Percentiles rank a stretch among this genome's conserved stretches.
Evolutionary conservation across 2,113 vertebrate species (phyloP).

Genomic region (Barnardius zonarius): DNA sequence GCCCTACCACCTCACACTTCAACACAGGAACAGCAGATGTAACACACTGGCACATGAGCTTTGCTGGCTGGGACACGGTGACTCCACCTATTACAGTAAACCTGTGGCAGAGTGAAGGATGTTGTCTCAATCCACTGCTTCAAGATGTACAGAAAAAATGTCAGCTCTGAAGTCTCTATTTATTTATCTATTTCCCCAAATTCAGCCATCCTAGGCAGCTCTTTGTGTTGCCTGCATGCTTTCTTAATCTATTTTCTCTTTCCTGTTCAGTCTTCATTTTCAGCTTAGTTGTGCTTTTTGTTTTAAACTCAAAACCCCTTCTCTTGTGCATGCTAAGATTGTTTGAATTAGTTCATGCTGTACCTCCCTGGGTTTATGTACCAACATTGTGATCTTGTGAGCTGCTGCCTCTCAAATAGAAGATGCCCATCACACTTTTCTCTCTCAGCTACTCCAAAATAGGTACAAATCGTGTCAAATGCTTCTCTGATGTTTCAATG

Average conservation of each 20-base stretch:
- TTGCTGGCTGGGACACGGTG: background rate
- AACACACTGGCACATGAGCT: fast-evolving
- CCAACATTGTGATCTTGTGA: background rate
- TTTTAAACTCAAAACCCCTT: background rate
- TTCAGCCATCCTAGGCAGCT: background rate
- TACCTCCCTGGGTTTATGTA: background rate
- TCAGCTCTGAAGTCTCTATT: background rate
- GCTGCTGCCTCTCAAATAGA: background rate
- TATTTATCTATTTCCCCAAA: background rate
- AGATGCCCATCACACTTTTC: background rate
- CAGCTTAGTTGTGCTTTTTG: background rate
- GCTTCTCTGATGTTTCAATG: background rate
- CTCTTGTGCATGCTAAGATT: background rate
- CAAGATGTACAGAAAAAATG: background rate
- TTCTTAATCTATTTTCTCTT: background rate
- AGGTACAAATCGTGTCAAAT: background rate
- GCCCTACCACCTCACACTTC: background rate
- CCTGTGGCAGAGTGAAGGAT: background rate
- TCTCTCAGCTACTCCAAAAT: background rate
- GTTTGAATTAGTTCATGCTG: background rate
- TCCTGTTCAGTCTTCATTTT: background rate
- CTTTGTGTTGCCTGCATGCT: background rate
- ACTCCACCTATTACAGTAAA: background rate
- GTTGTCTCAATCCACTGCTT: background rate
- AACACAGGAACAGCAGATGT: fast-evolving